Evolutionary conservation across 2,113 vertebrate genomes (phyloP), one percentile per base, ranked within the genome.

Genomic region (Alexandromys fortis): DNA sequence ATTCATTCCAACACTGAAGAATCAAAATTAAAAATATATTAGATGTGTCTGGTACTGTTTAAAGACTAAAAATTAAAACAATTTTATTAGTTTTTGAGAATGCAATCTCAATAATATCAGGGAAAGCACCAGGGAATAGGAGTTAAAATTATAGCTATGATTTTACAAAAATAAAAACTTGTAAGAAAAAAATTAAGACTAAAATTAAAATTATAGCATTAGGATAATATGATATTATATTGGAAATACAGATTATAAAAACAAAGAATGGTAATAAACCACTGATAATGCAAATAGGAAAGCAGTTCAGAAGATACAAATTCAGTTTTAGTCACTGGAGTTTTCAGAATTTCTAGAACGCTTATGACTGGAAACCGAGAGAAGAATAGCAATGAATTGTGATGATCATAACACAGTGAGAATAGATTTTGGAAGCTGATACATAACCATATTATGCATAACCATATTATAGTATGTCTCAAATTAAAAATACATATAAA

Each of bases 391-490:
- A 42, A 81, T 9, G 4, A 30, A 85, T 38, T 93, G 58, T 52
- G 42, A 35, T 47, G n/a, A 55, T 91, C 63, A 90, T 86, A 81
- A 10, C 1, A 35, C 92, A 3, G 9, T 85, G 38, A 47, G 35
- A 70, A 85, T 10, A 21, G 17, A 91, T 3, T 90, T 35, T 67
- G 81, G 12, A 90, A 82, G 45, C 4, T 75, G 10, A 42, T 87
- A 24, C 90, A 42, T 87, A 95, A 77, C 24, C 24, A 76, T 3
- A 76, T 49, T 94, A 96, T 47, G n/a, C 90, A 42, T 87, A 95
- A 77, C 24, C 24, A 76, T 3, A 76, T 49, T 94, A 96, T 47
- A 9, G 33, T 87, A 8, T 88, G 19, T 47, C 55, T 94, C 58
- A 52, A 24, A 86, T 63, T 79, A 95, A 83, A 19, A 79, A 14